Base-by-base conservation (phyloP, 2,113 vertebrate species). In the Plecotus auritus region DNA sequence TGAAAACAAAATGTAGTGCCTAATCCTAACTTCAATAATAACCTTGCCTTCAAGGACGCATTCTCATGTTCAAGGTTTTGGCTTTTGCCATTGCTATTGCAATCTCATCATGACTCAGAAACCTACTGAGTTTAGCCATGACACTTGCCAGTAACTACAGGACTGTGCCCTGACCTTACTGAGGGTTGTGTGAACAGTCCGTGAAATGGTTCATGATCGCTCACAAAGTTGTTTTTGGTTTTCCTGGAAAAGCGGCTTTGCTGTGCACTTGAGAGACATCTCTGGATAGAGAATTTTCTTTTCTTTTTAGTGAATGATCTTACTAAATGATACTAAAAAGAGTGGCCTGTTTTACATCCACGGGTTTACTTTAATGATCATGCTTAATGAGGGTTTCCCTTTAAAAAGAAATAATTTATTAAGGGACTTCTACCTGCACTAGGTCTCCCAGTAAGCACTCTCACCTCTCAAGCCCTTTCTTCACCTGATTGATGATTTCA, bases 61-160 rank as follows among this genome's bases (percentile, higher is more conserved):
- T 73, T 51, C 90, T 93, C 54, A 77, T 23, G 69, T 22, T 40
- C 14, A 32, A 74, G 86, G 47, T 88, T 96, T 84, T 80, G 74
- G 26, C 30, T 76, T 47, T 37, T 86, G 73, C 59, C 56, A 49
- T 85, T n/a, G 54, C 32, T 35, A 51, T 8, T 93, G 84, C 81
- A 93, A 74, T 42, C 51, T 45, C 91, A 45, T 77, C 42, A 73
- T 45, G 42, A 95, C 84, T 94, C 51, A 80, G 49, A 78, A 87
- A 73, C 69, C 67, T 61, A 18, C 45, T 42, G 54, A 66, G 42
- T 92, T 85, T 94, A 72, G 67, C 88, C 28, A 40, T n/a, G 35
- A 49, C 45, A 64, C 40, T 73, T 28, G 61, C n/a, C 47, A 23
- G 4, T 32, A 47, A 69, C 37, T 45, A 26, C 26, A 87, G 81